Evolutionary conservation across 2,888 invertebrate species (phyloP).

Genomic region (Scaptomyza cyrtandrae): DNA sequence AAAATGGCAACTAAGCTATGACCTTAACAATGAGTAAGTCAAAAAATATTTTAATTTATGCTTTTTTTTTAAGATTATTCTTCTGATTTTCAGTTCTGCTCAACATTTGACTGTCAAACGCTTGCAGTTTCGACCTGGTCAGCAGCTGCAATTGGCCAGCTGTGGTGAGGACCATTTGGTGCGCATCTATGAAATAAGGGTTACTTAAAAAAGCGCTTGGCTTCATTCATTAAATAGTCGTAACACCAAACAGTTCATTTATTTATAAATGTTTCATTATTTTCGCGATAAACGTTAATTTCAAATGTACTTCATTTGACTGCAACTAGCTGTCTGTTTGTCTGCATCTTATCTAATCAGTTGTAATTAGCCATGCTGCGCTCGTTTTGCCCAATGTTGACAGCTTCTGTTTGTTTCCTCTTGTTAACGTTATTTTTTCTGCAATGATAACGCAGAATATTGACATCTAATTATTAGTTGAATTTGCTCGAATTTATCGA

Average conservation of each 20-base stretch:
- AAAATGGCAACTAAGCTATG: constrained; percentile 85
- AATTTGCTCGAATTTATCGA: constrained; percentile 20
- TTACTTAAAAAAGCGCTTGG: constrained; percentile 30
- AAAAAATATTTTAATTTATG: not conserved
- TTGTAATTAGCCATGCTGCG: constrained; percentile 48
- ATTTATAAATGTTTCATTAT: constrained; percentile 1
- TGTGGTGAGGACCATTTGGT: constrained; percentile 90
- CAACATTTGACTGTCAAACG: constrained; percentile 92
- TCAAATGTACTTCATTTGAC: constrained; percentile 3
- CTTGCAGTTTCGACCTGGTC: constrained; percentile 88
- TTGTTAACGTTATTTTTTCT: not conserved
- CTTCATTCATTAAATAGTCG: constrained; percentile 7
- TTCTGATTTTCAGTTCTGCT: constrained; percentile 85
- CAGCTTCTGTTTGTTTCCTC: constrained; percentile 26
- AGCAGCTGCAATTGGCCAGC: constrained; percentile 88
- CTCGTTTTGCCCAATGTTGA: constrained; percentile 3
- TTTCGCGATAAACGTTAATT: constrained; percentile 28
- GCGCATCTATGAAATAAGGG: constrained; percentile 85
- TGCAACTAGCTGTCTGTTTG: not conserved
- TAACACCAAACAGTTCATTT: not conserved
- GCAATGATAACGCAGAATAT: constrained; percentile 46
- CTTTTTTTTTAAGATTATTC: constrained; percentile 19
- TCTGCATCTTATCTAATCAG: constrained; percentile 44
- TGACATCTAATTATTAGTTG: constrained; percentile 53
- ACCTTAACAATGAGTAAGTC: constrained; percentile 86